A percentile compares a stretch with the other conserved stretches of the same genome.
Evolutionary conservation across 2,888 invertebrate species (phyloP).

Genomic region (Callyntrura sp.): DNA sequence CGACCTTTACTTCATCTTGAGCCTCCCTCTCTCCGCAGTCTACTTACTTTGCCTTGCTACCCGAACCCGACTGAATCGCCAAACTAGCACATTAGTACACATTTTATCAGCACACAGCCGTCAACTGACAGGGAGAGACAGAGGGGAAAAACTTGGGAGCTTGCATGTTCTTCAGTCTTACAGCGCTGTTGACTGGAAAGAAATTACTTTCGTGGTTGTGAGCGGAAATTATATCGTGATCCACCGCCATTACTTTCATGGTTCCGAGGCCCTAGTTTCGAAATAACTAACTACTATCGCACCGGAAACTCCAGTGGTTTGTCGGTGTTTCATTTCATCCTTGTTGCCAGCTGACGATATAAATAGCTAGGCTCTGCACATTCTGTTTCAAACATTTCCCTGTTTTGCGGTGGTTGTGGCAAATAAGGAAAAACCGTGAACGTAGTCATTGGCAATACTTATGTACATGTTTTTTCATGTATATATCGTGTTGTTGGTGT

Average conservation of each 20-base stretch:
- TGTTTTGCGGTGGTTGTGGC: neutral
- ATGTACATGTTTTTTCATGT: too few relatives aligned
- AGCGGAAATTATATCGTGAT: neutral
- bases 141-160: neutral
- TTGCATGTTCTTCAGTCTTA: neutral
- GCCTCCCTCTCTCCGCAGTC: too few relatives aligned
- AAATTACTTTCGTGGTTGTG: neutral
- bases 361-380: slow-evolving; percentile 11
- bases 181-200: neutral
- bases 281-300: neutral
- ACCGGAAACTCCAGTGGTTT: slow-evolving; percentile 41
- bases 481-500: too few relatives aligned
- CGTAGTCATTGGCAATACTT: too few relatives aligned
- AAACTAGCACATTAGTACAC: too few relatives aligned
- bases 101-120: too few relatives aligned
- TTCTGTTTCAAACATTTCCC: neutral
- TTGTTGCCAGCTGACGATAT: slow-evolving; percentile 35
- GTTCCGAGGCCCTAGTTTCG: neutral
- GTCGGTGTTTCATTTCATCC: neutral
- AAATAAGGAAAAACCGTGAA: too few relatives aligned
- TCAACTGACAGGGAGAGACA: neutral
- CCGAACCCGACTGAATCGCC: neutral
- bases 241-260: neutral
- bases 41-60: neutral
- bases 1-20: slow-evolving; percentile 15